Conservation (phyloP, 1,140 invertebrate species). For the Danaus plexippus region DNA sequence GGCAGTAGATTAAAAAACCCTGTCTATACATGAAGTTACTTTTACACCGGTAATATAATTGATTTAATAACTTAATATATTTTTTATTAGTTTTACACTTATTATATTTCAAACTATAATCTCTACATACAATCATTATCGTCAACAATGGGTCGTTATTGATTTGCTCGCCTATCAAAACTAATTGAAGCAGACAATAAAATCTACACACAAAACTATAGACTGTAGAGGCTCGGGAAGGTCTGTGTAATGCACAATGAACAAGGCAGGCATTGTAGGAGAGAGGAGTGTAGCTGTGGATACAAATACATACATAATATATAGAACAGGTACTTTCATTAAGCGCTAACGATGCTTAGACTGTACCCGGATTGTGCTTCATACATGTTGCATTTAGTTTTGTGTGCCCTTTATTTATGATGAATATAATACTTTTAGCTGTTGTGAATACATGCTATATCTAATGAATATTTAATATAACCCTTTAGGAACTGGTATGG, state of each 20-base stretch:
- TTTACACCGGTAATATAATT: too few species aligned
- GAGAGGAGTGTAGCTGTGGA: constrained; percentile 32
- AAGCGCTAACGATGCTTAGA: constrained; percentile 10
- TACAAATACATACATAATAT: constrained; percentile 1
- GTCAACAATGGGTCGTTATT: too few species aligned
- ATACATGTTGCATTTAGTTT: constrained; percentile 2
- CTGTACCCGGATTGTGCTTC: constrained; percentile 7
- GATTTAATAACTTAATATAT: too few species aligned
- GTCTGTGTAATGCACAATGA: constrained; percentile 48
- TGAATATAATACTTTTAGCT: too few species aligned
- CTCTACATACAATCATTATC: too few species aligned
- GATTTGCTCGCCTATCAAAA: constrained; percentile 12
- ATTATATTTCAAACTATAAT: too few species aligned
- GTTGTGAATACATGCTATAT: too few species aligned
- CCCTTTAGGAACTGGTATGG: too few species aligned
- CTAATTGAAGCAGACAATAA: constrained; percentile 15
- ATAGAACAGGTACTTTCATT: background rate
- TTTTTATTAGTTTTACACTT: too few species aligned
- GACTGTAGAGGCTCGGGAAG: constrained; percentile 15
- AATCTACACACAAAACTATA: constrained; percentile 2
- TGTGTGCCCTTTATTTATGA: background rate
- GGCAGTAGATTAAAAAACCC: too few species aligned
- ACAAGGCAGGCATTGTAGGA: constrained; percentile 32
- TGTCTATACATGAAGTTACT: too few species aligned
- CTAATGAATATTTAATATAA: too few species aligned